Evolutionary conservation across 1,140 invertebrate species (phyloP), one percentile per base, ranked within the genome.

Genomic region (Drosophila gunungcola): DNA sequence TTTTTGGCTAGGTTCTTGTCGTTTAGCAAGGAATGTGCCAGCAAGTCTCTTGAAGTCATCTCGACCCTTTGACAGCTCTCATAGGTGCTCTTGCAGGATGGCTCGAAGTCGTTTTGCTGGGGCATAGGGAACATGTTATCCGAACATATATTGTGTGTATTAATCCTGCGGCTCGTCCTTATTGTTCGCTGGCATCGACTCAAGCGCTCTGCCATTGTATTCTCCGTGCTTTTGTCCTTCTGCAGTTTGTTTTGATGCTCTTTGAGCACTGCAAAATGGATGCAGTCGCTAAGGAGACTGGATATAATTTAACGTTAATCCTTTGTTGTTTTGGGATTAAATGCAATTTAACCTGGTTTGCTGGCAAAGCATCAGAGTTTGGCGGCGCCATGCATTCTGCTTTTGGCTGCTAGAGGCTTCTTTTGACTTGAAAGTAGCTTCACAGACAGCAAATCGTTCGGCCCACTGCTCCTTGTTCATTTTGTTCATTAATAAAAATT

Each of bases 331-430:
- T 4, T 6, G 1, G 21, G 1, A 25, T 12, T 45, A 3, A 4
- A 45, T 27, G 25, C 12, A 12, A 1, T 39, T 25, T 52, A 49
- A 89, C 83, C 49, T 29, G 2, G 76, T 67, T 25, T 63, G 51
- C 1, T 86, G 70, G 3, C 55, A 57, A 6, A 91, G 53, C 5
- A 90, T 3, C 6, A 88, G 9, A 2, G 52, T 54, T 41, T 90
- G 82, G 1, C 32, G n/a, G 1, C 88, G 73, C 88, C 88, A 90
- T 3, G 73, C 79, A 32, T 64, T 74, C 29, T 70, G 68, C 55
- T 65, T 64, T 0, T 32, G 9, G 4, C 27, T 36, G 7, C 6
- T 54, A 6, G 45, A 56, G 0, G 63, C n/a, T 27, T 61, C n/a
- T 2, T 3, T 27, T 2, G 55, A 48, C 3, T 42, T n/a, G 65